Base-by-base conservation (phyloP, 2,113 vertebrate species). In the Meles meles region DNA sequence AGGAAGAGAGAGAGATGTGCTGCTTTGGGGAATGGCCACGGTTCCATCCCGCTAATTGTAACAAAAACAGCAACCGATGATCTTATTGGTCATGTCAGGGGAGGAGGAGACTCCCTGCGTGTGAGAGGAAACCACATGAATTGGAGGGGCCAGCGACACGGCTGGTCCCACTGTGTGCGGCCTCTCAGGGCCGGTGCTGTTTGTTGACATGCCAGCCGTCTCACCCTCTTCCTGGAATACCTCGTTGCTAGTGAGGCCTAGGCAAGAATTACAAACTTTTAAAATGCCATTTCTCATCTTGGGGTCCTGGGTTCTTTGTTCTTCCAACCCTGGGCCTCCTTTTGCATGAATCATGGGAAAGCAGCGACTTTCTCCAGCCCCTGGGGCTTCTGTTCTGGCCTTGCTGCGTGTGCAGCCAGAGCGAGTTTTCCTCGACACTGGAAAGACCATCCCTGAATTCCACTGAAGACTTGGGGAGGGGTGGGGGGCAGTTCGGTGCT, bases 161-260 rank as follows among this genome's bases (percentile, higher is more conserved):
- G 20, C 8, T 34, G 2, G 42, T n/a, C 27, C 7, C 5, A 3
- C 55, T 0, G 8, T 17, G 11, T 4, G 61, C 29, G 3, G 44
- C 57, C 42, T 47, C 9, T 23, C 0, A 3, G 42, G 37, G 29
- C n/a, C 7, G 12, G 12, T 4, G 1, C n/a, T 37, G 87, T 31
- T 44, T 17, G 12, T 21, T 13, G n/a, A 47, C 52, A 42, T 47
- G 47, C 23, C 6, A 4, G 0, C 67, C 9, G 17, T 37, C 14
- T 52, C 67, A 4, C 15, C 23, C 9, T 23, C 81, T 49, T 59
- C 8, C 67, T 12, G 49, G 27, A 39, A 29, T 34, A 13, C 9
- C 7, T 6, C 1, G 1, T 31, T 0, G 1, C 18, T 59, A 1
- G 6, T 21, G 59, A 37, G 31, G 71, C 71, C 21, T 8, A 12